These are phyloP conservation scores for Pheosia tremula DNA, from an alignment of 2,888 invertebrate genomes.

Conservation along the genomic window DNA sequence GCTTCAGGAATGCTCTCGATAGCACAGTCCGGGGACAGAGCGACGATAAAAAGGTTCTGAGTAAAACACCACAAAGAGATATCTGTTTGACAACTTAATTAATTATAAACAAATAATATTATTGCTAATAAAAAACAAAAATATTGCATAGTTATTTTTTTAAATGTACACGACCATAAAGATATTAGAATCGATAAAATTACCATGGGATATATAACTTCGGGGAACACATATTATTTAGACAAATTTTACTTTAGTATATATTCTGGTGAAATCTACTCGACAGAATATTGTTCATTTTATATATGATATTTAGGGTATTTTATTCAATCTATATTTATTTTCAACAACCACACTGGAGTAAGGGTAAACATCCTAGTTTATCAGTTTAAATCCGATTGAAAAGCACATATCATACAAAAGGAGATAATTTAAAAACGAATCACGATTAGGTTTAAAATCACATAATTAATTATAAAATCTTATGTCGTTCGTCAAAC, in stretches of 20 bases:
- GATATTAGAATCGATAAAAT: background rate
- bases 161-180: background rate
- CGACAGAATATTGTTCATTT: background rate
- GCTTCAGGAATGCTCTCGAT: constrained; percentile 59
- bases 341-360: background rate
- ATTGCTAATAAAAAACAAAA: background rate
- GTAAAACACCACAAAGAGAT: too few species aligned
- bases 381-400: constrained; percentile 14
- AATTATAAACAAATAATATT: constrained; percentile 6
- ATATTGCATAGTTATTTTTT: background rate
- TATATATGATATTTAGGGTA: background rate
- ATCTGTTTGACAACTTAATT: background rate
- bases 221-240: too few species aligned
- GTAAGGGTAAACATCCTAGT: background rate
- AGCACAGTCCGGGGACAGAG: background rate
- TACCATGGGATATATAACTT: background rate
- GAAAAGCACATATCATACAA: constrained; percentile 24
- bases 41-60: too few species aligned
- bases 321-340: background rate
- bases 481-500: constrained; percentile 36
- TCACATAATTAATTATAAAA: constrained; percentile 30
- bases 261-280: background rate
- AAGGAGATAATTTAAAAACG: constrained; percentile 27
- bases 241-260: background rate
- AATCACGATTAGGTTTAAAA: constrained; percentile 28